A percentile compares a stretch with the other conserved stretches of the same genome.
Evolutionary conservation across 2,113 vertebrate genomes (phyloP).

Genomic region (Bolborhynchus lineola): DNA sequence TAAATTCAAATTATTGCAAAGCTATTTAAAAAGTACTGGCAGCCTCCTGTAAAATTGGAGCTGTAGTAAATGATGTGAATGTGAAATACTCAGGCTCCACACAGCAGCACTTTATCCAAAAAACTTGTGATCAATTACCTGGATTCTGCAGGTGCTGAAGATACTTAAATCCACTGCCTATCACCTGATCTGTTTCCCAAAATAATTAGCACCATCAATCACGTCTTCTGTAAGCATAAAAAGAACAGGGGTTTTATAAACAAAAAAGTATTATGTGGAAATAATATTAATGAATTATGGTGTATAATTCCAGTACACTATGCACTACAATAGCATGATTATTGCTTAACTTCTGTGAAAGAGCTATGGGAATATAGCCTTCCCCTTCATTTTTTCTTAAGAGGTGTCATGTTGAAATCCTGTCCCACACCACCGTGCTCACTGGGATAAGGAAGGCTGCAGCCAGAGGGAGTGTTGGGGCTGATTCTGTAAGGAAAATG

Average conservation of each 20-base stretch:
- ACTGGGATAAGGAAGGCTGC: background rate
- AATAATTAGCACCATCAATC: background rate
- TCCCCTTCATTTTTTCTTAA: background rate
- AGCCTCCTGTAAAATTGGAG: background rate
- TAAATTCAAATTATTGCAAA: background rate
- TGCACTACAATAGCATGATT: background rate
- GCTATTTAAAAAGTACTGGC: background rate
- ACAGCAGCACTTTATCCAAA: background rate
- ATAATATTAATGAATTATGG: background rate
- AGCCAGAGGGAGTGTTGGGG: slow-evolving; percentile 7
- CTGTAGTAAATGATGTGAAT: background rate
- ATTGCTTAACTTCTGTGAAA: background rate
- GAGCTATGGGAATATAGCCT: background rate
- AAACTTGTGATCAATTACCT: background rate
- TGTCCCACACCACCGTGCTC: rapidly evolving
- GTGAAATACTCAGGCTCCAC: background rate
- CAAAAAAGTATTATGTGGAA: background rate
- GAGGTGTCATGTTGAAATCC: background rate
- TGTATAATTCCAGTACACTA: background rate
- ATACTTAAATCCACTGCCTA: background rate
- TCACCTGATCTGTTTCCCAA: background rate
- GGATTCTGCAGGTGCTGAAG: background rate
- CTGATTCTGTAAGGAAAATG: background rate
- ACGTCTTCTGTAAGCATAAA: background rate
- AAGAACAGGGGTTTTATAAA: background rate